Base-by-base conservation (phyloP, 2,113 vertebrate genomes). In the Recurvirostra avosetta region DNA sequence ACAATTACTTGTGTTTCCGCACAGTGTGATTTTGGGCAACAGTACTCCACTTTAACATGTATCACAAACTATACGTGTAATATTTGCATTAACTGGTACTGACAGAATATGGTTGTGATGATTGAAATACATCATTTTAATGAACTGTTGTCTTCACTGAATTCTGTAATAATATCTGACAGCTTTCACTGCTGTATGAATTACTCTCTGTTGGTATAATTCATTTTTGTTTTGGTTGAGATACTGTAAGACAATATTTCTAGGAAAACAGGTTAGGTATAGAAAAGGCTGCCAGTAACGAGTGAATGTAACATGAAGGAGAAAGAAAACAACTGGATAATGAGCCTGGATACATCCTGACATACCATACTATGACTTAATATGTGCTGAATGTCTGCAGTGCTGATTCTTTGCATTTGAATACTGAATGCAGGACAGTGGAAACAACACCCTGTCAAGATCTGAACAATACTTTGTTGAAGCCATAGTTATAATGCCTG, bases 121-220 rank as follows among this genome's bases (percentile, higher is more conserved):
- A 79, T 30, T 63, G 84, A 97, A 94, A 94, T 38, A 78, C 83
- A 75, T 91, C 40, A 93, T 92, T 93, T 95, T 94, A 97, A 97
- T 96, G 95, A 97, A 94, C 87, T 67, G 72, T 63, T 97, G 70
- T 95, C 89, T 95, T 96, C 87, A 67, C 66, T 88, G 86, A 92
- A 83, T 62, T 90, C 84, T 75, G 26, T n/a, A 59, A 68, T n/a
- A 81, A 34, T 40, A 93, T 34, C 74, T 94, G 94, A 49, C 77
- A 93, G 70, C 77, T 90, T 41, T 53, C 63, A 29, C 26, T 36
- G 78, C 49, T 49, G 19, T 56, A 3, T 43, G 81, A 96, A 77
- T 88, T n/a, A 73, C 70, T 81, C 78, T 49, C 58, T 32, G 10
- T 36, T 76, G 75, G 53, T 70, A 81, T 56, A 77, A 78, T 50